Base-by-base conservation (phyloP, 2,113 vertebrate genomes). In the Damaliscus lunatus region DNA sequence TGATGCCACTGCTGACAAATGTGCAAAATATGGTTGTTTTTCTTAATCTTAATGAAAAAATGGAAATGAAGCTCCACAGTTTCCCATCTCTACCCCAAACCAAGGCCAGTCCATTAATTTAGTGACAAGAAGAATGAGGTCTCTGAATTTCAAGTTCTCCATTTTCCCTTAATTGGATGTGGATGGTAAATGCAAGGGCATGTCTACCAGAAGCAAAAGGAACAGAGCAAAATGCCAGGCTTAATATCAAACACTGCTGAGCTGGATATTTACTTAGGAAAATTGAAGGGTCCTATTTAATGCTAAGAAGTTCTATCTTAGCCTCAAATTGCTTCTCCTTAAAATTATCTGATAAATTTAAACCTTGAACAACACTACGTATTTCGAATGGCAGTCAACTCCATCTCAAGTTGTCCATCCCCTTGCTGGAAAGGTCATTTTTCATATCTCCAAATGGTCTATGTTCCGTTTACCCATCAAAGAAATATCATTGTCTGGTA, bases 41-140 rank as follows among this genome's bases (percentile, higher is more conserved):
- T 97, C 94, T 96, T 97, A 53, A 97, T 77, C 90, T 31, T 94
- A 90, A 91, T n/a, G 77, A 85, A 43, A 90, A 94, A 74, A 93
- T 71, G 55, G 78, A 96, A 91, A 94, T 92, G 12, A 88, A 96
- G 77, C 29, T 77, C 46, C 1, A 64, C 17, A 21, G 90, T 94
- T 93, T 97, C 82, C 53, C 50, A 74, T 84, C 43, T 52, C 1
- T 25, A 48, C 14, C 29, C 53, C 31, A 88, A 85, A 27, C 2
- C 1, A 82, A 82, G 81, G n/a, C 23, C 55, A 31, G 3, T 2
- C 5, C 11, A 82, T 64, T 92, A 94, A 84, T 59, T 95, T 19
- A 59, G 81, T 25, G 71, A 92, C 16, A 78, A 82, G 36, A 77
- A 97, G 4, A 96, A 98, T 0, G 4, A 90, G 52, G 62, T 92